Percentiles rank a stretch among this genome's conserved stretches.
These are phyloP conservation scores for Sphinx pinastri DNA, from an alignment of 2,888 invertebrate genomes.

Conservation along the genomic window DNA sequence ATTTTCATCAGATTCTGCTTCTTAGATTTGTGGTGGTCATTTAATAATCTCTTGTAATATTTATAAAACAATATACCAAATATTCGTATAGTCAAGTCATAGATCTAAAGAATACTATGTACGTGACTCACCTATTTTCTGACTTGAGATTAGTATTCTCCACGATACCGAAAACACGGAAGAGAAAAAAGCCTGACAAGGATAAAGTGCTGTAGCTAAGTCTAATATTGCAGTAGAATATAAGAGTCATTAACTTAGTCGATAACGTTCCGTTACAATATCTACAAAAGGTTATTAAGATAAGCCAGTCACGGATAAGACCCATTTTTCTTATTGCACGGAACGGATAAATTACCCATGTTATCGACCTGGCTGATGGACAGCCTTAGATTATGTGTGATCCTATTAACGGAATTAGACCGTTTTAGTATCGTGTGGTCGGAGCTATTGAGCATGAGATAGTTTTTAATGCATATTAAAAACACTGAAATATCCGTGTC, in stretches of 20 bases:
- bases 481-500: no score
- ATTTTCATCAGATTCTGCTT: no score
- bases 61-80: no score
- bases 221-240: slow-evolving; percentile 21
- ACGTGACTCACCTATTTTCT: slow-evolving; percentile 12
- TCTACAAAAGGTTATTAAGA: slow-evolving; percentile 79
- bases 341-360: slow-evolving; percentile 66
- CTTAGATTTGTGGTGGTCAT: no score
- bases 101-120: not conserved
- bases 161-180: slow-evolving; percentile 12
- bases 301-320: slow-evolving; percentile 71
- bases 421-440: slow-evolving; percentile 36
- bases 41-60: no score
- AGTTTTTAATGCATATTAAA: slow-evolving; percentile 4
- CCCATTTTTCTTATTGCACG: slow-evolving; percentile 25
- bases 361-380: slow-evolving; percentile 72
- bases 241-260: slow-evolving; percentile 19
- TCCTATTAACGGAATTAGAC: slow-evolving; percentile 47
- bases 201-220: slow-evolving; percentile 17
- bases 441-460: not conserved
- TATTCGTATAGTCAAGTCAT: no score
- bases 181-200: slow-evolving; percentile 22
- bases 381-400: slow-evolving; percentile 75
- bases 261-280: slow-evolving; percentile 51
- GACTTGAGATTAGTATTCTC: slow-evolving; percentile 15